Conservation (phyloP, 2,113 vertebrate species). For the Sclerurus mexicanus region DNA sequence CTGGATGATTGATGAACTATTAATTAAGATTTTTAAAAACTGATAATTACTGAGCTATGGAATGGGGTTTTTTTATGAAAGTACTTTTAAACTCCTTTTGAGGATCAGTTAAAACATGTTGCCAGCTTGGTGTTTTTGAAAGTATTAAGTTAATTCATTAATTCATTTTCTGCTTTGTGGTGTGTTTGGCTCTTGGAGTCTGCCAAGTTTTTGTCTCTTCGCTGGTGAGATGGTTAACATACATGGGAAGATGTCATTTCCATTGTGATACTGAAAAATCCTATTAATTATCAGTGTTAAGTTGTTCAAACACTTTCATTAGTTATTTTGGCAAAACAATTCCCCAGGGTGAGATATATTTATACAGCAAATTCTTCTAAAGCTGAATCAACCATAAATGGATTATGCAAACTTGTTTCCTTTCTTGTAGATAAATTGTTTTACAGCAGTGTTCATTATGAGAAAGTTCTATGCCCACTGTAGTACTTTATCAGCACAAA, state of each 20-base stretch:
- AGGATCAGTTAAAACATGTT: neutral
- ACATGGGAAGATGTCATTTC: neutral
- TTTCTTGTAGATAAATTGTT: conserved; percentile 63
- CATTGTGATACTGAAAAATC: conserved; percentile 44
- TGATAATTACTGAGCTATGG: neutral
- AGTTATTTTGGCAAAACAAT: conserved; percentile 54
- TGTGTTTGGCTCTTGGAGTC: neutral
- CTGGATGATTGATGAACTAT: neutral
- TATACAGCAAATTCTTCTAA: conserved; percentile 56
- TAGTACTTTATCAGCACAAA: conserved; percentile 35
- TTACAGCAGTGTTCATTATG: conserved; percentile 47
- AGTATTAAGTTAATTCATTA: neutral
- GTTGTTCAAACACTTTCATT: conserved; percentile 56
- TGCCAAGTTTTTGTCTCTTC: conserved; percentile 10
- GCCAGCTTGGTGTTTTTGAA: neutral
- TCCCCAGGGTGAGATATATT: conserved; percentile 42
- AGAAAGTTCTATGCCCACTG: conserved; percentile 36
- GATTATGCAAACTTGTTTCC: conserved; percentile 55
- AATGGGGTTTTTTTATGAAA: neutral
- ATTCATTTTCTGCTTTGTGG: conserved; percentile 4
- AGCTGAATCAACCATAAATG: conserved; percentile 46
- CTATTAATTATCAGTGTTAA: conserved; percentile 64
- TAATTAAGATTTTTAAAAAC: neutral
- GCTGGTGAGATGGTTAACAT: neutral
- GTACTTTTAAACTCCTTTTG: neutral